Conservation (phyloP, 2,888 invertebrate genomes). For the Acleris emargana region DNA sequence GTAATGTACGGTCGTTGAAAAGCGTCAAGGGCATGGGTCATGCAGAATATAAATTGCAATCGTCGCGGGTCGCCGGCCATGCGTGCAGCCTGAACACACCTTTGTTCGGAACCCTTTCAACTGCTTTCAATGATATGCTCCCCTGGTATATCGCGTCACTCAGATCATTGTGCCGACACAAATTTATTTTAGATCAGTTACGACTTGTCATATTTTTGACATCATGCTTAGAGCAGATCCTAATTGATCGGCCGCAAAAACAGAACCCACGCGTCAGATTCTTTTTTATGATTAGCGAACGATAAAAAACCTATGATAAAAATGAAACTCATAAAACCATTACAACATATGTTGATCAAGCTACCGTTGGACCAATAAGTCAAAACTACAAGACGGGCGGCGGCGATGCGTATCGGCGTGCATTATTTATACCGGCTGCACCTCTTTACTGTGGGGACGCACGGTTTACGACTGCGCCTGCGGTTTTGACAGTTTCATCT, state of each 20-base stretch:
- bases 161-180: slow-evolving; percentile 21
- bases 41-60: slow-evolving; percentile 27
- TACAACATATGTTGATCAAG: slow-evolving; percentile 41
- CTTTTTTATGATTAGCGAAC: background rate
- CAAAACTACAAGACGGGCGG: slow-evolving; percentile 67
- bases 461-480: slow-evolving; percentile 38
- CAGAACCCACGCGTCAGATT: slow-evolving; percentile 2
- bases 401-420: slow-evolving; percentile 65
- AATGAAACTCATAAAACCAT: slow-evolving; percentile 15
- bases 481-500: slow-evolving; percentile 22
- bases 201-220: slow-evolving; percentile 3
- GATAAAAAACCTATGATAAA: slow-evolving; percentile 24
- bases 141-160: slow-evolving; percentile 21
- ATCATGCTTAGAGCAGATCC: background rate
- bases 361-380: slow-evolving; percentile 61
- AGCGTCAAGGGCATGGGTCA: slow-evolving; percentile 28
- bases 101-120: slow-evolving; percentile 50
- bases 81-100: slow-evolving; percentile 50
- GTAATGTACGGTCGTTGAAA: slow-evolving; percentile 2
- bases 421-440: slow-evolving; percentile 69
- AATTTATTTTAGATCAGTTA: slow-evolving; percentile 5
- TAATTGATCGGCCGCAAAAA: background rate
- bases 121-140: slow-evolving; percentile 21
- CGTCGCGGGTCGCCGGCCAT: slow-evolving; percentile 50
- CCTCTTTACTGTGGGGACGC: slow-evolving; percentile 53